Conservation (phyloP, 2,113 vertebrate species). For the Oncorhynchus keta region DNA sequence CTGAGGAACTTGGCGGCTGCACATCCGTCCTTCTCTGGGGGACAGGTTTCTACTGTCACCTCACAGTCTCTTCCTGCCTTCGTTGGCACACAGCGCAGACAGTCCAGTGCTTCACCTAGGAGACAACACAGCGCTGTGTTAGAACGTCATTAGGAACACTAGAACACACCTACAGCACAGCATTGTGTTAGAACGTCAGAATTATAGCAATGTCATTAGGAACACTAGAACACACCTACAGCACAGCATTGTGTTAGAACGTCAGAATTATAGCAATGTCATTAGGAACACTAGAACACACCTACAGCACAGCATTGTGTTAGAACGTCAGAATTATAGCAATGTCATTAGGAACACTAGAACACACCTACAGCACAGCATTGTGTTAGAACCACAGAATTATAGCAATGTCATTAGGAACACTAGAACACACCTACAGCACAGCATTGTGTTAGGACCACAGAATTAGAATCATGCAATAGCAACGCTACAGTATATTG, state of each 20-base stretch:
- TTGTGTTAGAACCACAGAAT: background rate
- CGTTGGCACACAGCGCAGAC: slow-evolving; percentile 57
- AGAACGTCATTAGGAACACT: too few species aligned
- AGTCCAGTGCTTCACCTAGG: slow-evolving; percentile 63
- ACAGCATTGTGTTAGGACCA: background rate
- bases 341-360: too few species aligned
- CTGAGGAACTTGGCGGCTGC: slow-evolving; percentile 56
- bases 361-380: background rate
- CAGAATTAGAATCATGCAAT: background rate
- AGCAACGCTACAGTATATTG: too few species aligned
- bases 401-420: too few species aligned
- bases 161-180: background rate
- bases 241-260: background rate
- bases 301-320: background rate
- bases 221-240: background rate
- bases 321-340: too few species aligned
- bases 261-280: too few species aligned
- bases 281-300: too few species aligned
- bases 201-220: too few species aligned
- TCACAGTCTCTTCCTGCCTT: slow-evolving; percentile 54
- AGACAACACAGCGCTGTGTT: background rate
- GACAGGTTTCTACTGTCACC: slow-evolving; percentile 49
- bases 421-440: background rate
- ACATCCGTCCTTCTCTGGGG: slow-evolving; percentile 59
- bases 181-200: background rate